A percentile compares a stretch with the other conserved stretches of the same genome.
These are phyloP conservation scores for Malurus leucopterus DNA, from an alignment of 2,797 vertebrate species.

Conservation along the genomic window DNA sequence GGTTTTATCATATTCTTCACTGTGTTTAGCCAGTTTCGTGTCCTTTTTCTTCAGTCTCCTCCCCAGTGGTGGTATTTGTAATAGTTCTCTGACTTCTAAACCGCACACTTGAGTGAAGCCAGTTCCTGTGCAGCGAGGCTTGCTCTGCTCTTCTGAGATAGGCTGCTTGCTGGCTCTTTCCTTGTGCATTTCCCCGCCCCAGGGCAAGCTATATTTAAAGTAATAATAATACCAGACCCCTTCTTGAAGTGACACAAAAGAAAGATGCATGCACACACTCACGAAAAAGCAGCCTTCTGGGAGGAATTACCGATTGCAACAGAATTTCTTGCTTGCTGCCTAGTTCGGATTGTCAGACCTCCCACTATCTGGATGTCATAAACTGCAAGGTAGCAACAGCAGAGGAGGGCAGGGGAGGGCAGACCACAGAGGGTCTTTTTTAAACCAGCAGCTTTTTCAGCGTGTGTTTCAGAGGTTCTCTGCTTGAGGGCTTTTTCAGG, in stretches of 20 bases:
- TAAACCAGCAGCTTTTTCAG: constrained; percentile 1
- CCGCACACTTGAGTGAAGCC: constrained; percentile 43
- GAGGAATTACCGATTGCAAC: constrained; percentile 49
- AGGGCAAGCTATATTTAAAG: constrained; percentile 50
- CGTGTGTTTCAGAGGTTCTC: background rate
- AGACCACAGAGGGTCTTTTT: constrained; percentile 8
- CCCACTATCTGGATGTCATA: constrained; percentile 67
- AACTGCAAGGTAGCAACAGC: constrained; percentile 65
- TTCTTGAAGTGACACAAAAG: constrained; percentile 48
- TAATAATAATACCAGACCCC: constrained; percentile 43
- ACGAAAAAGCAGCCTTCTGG: background rate
- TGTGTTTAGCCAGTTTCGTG: background rate
- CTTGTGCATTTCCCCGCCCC: constrained; percentile 39
- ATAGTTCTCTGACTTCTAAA: constrained; percentile 63
- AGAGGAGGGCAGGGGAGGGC: constrained; percentile 53
- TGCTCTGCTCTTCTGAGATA: constrained; percentile 42
- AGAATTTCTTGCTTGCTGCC: constrained; percentile 57
- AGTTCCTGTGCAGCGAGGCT: constrained; percentile 29
- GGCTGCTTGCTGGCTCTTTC: constrained; percentile 44
- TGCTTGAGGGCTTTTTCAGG: background rate
- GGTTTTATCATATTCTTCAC: constrained; percentile 11
- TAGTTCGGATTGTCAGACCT: constrained; percentile 63
- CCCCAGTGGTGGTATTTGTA: constrained; percentile 39
- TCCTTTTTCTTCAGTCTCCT: constrained; percentile 29
- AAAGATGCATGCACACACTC: background rate